Conservation (phyloP, 2,888 invertebrate genomes). For the Eurytoma californica region DNA sequence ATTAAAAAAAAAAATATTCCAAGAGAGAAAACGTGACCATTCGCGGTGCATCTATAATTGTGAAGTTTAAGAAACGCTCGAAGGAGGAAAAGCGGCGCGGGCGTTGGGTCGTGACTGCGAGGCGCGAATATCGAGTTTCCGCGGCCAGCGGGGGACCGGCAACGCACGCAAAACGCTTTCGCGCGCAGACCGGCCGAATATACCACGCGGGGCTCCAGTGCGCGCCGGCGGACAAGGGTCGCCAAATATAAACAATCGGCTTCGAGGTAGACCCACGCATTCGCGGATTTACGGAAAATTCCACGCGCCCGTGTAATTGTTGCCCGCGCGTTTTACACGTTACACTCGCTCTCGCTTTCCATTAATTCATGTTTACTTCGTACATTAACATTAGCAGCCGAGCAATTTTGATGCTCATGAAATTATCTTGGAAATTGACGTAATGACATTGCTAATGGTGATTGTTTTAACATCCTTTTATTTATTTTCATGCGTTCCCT, state of each 20-base stretch:
- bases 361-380: too few species aligned
- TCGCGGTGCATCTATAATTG: too few species aligned
- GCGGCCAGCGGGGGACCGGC: neutral
- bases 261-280: neutral
- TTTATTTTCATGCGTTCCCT: too few species aligned
- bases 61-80: constrained; percentile 10
- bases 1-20: too few species aligned
- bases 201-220: neutral
- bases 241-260: constrained; percentile 29
- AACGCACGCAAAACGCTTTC: neutral
- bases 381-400: too few species aligned
- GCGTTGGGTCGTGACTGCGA: neutral
- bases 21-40: too few species aligned
- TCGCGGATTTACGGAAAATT: constrained; percentile 2
- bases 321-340: too few species aligned
- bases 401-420: too few species aligned
- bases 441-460: too few species aligned
- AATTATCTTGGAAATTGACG: too few species aligned
- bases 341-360: too few species aligned
- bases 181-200: neutral
- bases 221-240: neutral
- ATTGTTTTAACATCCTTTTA: too few species aligned
- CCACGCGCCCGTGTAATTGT: neutral
- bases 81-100: neutral
- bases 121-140: constrained; percentile 3